Evolutionary conservation across 2,888 invertebrate species (phyloP), one percentile per base, ranked within the genome.

Genomic region (Mythimna impura): DNA sequence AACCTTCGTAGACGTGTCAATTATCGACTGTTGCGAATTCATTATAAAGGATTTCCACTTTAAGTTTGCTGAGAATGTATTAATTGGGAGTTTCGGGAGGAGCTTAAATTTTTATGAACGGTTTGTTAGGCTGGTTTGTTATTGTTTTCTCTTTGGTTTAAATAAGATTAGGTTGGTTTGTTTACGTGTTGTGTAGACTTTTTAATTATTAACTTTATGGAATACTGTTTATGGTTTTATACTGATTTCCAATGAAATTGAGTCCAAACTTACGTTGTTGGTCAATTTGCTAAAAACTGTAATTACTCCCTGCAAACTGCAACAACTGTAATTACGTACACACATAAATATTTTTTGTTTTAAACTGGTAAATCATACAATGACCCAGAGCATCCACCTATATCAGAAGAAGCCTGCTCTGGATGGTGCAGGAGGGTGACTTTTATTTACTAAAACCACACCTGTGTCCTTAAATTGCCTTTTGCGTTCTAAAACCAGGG

Each of bases 1-100:
- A 89, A 88, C 88, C 89, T 85, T 86, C 80, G 81, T 78, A 89
- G 89, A 92, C 91, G 91, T 92, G 93, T 93, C 93, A 93, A 93
- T 93, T 93, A 92, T 89, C 89, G 88, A 87, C 86, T 89, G 89
- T 90, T 89, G 87, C 90, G 88, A 89, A 90, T 90, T 91, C 89
- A 92, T 92, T 92, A 91, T 81, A 82, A 77, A 80, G 82, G 83
- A 81, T 82, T 86, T 81, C 73, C 64, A 82, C 67, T 71, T 64
- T 64, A 77, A 77, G 79, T 76, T 79, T 61, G 58, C 68, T 75
- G 63, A 73, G 57, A 74, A 74, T 52, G 69, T 82, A 79, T 76
- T 81, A 84, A 82, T 78, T 78, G 72, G 64, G 22, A 75, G 69
- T 75, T 81, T 81, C 8, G 12, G 22, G 12, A 47, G 58, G 20